Base-by-base conservation (phyloP, 2,888 invertebrate species). In the Pheosia gnoma region DNA sequence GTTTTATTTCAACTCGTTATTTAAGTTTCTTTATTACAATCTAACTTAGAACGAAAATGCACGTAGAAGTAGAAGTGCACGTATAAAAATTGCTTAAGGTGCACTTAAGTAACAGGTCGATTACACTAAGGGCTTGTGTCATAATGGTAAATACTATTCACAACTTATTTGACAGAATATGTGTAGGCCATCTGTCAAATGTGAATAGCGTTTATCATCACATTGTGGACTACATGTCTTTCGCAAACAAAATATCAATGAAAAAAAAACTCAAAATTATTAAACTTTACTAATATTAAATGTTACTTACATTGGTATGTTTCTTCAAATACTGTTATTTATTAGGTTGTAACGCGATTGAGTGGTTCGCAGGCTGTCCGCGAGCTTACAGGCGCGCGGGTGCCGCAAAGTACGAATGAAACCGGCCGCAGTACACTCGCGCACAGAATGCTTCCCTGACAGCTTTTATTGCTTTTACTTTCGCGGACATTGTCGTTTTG, bases 341-440 rank as follows among this genome's bases (percentile, higher is more conserved):
- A 53, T 37, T 11, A 11, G 4, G 36, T 10, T 53, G 37, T 37
- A 3, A 37, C 3, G 37, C 11, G 13, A 25, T 41, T 9, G 25
- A 13, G 56, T 5, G 66, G 71, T 75, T 76, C 76, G 76, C 73
- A 74, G 76, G 71, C 74, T 72, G 71, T 61, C 59, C 63, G 65
- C 74, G 77, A 77, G 83, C 79, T 83, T 87, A 81, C 83, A 78
- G 78, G 73, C 74, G 71, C 70, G 72, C 74, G 79, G 77, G 83
- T 91, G 88, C 88, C 87, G 91, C 91, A 92, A 88, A 89, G 82
- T 85, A 74, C 76, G 79, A 87, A 85, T 87, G 86, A 80, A 71
- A 66, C 76, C 81, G 88, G 90, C 91, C 88, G 93, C 93, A 93
- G 92, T 93, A 87, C 82, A 58, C 68, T 90, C 89, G 83, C 71